These are phyloP conservation scores for Oreocharis arfaki DNA, from an alignment of 2,113 vertebrate genomes.

Conservation along the genomic window DNA sequence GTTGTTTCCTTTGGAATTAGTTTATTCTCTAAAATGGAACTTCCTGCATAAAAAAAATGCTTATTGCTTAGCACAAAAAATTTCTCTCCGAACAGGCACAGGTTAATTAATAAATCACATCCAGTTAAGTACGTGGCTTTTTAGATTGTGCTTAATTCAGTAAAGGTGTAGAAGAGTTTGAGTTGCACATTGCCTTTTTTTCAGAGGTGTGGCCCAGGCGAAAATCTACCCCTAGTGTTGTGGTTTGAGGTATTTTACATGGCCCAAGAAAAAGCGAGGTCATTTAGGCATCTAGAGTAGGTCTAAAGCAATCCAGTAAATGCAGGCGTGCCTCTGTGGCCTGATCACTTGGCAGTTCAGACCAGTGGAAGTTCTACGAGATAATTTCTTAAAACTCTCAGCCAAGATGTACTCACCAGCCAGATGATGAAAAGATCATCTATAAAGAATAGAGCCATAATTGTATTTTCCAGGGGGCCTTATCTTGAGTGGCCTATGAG, in stretches of 20 bases:
- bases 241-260: not conserved
- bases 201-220: fast-evolving
- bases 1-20: not conserved
- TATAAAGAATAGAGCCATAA: not conserved
- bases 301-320: not conserved
- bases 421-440: not conserved
- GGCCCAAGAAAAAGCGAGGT: fast-evolving
- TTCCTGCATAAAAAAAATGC: not conserved
- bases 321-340: not conserved
- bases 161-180: not conserved
- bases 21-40: not conserved
- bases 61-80: not conserved
- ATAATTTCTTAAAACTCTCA: not conserved
- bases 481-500: not conserved
- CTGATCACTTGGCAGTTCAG: not conserved
- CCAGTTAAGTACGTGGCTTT: not conserved
- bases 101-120: not conserved
- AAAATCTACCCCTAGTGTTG: not conserved
- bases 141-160: not conserved
- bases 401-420: not conserved
- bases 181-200: not conserved
- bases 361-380: not conserved
- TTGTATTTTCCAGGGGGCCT: not conserved
- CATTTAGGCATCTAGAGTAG: not conserved
- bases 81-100: not conserved